Evolutionary conservation across 1,140 invertebrate species (phyloP), one percentile per base, ranked within the genome.

Genomic region (Hetaerina americana): DNA sequence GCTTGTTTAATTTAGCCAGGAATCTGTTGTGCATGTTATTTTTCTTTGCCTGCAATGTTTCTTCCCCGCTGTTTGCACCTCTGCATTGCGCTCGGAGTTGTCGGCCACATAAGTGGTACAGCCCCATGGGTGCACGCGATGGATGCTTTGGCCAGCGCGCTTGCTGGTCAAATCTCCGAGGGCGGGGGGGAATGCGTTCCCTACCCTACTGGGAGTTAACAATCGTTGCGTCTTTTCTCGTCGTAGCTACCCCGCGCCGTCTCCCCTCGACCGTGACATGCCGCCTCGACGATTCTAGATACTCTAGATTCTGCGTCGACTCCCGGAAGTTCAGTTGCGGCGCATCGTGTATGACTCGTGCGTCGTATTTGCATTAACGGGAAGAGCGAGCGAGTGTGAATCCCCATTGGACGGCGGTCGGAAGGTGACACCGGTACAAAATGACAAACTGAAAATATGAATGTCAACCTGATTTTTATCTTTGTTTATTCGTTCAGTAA

Each of bases 201-300:
- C 28, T 69, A 27, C 68, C 28, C 27, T 69, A 69, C 28, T 69
- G 18, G 22, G 22, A 57, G 40, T 57, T 57, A 57, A 57, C 40
- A 57, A 57, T 12, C 40, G 40, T 57, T 57, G 40, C 40, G 40
- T 57, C 40, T 57, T 57, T 57, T 57, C 40, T 57, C 40, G 70
- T 67, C 72, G 72, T 73, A 73, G 72, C 72, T 73, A 73, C 68
- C 72, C 70, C 27, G 72, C 72, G 26, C 72, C 72, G n/a, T 71
- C 72, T 31, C 72, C 72, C 49, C 72, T 73, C 26, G 72, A 73
- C 57, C 72, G 72, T 73, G 72, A 73, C 72, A 71, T 73, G 72
- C 70, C 72, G 70, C 72, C 72, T 66, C 72, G 72, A 66, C 70
- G 72, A 69, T 73, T 73, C 72, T 73, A 73, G 72, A 68, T 57